Conservation (phyloP, 2,113 vertebrate species). For the Ciconia maguari region DNA sequence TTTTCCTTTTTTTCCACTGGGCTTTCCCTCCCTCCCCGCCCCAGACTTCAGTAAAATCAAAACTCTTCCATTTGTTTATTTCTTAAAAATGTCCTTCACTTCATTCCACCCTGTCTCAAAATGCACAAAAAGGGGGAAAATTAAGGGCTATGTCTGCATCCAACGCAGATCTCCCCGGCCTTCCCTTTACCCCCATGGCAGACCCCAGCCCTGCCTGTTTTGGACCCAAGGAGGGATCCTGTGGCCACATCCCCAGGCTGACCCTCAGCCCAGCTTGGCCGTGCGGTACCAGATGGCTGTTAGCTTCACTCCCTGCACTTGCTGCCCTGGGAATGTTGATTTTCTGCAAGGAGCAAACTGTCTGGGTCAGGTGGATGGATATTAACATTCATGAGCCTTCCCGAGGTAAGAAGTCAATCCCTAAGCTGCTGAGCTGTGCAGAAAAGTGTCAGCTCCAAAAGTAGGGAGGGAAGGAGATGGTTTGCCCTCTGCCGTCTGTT, state of each 20-base stretch:
- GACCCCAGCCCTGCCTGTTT: background rate
- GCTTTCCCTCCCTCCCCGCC: too few relatives aligned
- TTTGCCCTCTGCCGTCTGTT: background rate
- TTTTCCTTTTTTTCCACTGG: background rate
- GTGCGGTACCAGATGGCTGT: background rate
- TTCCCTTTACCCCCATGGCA: background rate
- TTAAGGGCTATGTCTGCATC: background rate
- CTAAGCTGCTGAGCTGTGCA: background rate
- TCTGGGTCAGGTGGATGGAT: background rate
- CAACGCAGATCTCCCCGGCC: background rate
- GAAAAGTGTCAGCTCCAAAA: background rate
- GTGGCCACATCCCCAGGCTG: background rate
- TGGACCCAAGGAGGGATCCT: background rate
- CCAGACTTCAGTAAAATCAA: background rate
- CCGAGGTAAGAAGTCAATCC: background rate
- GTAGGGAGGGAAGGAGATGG: background rate
- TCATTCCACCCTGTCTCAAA: background rate
- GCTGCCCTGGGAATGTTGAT: background rate
- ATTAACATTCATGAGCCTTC: constrained; percentile 31
- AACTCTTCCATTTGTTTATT: background rate
- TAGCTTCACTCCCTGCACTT: background rate
- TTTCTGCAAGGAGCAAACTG: background rate
- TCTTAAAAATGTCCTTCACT: background rate
- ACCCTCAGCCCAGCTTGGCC: background rate
- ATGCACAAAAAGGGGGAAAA: background rate